Evolutionary conservation across 2,888 invertebrate genomes (phyloP).

Genomic region (Napeogenes inachia): DNA sequence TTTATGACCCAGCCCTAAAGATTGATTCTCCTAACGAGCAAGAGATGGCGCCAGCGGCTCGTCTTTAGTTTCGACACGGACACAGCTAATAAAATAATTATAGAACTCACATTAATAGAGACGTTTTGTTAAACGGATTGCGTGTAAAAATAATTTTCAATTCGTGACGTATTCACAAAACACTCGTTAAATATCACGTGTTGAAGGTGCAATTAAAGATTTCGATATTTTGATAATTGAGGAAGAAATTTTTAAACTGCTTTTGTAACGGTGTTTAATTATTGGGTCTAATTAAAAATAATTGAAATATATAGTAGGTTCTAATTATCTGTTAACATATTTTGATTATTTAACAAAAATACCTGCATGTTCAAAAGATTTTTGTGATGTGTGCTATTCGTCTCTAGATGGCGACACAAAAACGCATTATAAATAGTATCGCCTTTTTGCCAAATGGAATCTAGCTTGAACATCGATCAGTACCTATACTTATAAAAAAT

Average conservation of each 20-base stretch:
- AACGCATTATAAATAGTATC: conserved; percentile 12
- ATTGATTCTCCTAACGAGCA: conserved; percentile 40
- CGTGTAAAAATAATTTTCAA: conserved; percentile 34
- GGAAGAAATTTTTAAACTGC: conserved; percentile 2
- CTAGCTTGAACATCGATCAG: neutral
- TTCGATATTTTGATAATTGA: conserved; percentile 14
- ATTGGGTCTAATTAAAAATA: neutral
- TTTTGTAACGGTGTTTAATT: conserved; percentile 2
- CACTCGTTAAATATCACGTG: conserved; percentile 21
- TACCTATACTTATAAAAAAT: neutral
- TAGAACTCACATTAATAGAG: conserved; percentile 41
- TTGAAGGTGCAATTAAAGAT: conserved; percentile 18
- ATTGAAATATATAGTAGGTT: neutral
- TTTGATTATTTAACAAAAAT: conserved; percentile 5
- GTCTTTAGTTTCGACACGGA: conserved; percentile 48
- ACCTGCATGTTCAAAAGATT: conserved; percentile 4
- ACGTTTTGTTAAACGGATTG: conserved; percentile 35
- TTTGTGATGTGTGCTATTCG: conserved; percentile 45
- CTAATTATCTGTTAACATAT: too few species aligned
- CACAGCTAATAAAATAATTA: conserved; percentile 52
- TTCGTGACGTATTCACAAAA: conserved; percentile 28
- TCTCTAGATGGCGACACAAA: conserved; percentile 55
- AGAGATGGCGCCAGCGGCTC: conserved; percentile 57
- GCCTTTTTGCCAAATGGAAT: conserved; percentile 4
- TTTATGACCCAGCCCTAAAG: conserved; percentile 24